These are phyloP conservation scores for Sialia sialis DNA, from an alignment of 2,113 vertebrate genomes.

Conservation along the genomic window DNA sequence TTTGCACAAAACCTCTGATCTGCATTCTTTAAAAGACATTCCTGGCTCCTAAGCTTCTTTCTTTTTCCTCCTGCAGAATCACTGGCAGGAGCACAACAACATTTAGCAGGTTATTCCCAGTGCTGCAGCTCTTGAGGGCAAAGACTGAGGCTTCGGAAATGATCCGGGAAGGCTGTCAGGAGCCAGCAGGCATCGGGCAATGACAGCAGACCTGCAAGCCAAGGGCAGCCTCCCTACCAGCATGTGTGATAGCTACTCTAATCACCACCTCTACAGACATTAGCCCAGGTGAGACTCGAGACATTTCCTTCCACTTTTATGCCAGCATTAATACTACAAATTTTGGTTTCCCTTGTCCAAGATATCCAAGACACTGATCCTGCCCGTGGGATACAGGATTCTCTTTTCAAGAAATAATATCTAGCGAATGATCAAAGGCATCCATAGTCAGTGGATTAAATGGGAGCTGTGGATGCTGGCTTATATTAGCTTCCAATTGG, in stretches of 20 bases:
- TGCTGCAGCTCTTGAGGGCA: not conserved
- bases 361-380: not conserved
- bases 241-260: not conserved
- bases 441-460: not conserved
- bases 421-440: not conserved
- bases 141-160: not conserved
- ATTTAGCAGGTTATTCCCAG: not conserved
- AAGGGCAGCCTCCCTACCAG: not conserved
- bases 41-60: not conserved
- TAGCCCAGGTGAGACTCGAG: not conserved
- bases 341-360: not conserved
- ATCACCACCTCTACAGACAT: not conserved
- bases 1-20: not conserved
- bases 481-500: not conserved
- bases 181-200: accelerated
- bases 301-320: not conserved
- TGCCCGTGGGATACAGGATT: not conserved
- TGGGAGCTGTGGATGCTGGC: not conserved
- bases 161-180: not conserved
- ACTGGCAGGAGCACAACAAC: not conserved
- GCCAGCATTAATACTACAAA: not conserved
- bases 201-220: not conserved
- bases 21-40: not conserved
- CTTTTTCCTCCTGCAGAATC: not conserved
- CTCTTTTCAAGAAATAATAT: not conserved